phyloP scores from a whole-genome alignment of 2,888 invertebrate species.

The Scaptomyza tumidula region DNA sequence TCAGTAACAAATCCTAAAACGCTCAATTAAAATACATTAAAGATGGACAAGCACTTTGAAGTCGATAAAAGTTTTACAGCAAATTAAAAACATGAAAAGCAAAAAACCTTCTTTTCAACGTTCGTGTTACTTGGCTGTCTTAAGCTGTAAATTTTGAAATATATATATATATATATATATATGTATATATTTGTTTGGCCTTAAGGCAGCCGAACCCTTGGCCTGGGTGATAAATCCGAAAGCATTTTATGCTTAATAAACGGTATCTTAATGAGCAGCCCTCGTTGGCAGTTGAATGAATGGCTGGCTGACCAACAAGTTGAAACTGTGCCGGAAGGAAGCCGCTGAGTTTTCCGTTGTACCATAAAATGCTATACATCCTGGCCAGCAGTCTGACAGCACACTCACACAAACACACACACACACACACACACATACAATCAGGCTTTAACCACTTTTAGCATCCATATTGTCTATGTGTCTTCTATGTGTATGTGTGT shows the following conservation, averaged over 20 bases:
- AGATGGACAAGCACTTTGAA: neutral
- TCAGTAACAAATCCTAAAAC: neutral
- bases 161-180: neutral
- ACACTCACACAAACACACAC: neutral
- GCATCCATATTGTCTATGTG: slow-evolving; percentile 41
- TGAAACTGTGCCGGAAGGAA: slow-evolving; percentile 74
- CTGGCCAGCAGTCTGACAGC: slow-evolving; percentile 42
- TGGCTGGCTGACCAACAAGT: slow-evolving; percentile 38
- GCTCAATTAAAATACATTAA: neutral
- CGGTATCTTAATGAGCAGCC: slow-evolving; percentile 38
- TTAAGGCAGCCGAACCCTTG: neutral
- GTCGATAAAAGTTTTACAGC: neutral
- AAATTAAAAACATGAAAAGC: neutral
- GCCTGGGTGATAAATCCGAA: neutral
- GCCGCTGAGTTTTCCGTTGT: slow-evolving; percentile 71
- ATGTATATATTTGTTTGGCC: neutral
- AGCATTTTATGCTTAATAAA: slow-evolving; percentile 4
- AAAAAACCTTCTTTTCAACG: neutral
- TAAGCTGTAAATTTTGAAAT: neutral
- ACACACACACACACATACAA: neutral
- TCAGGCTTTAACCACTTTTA: slow-evolving; percentile 20
- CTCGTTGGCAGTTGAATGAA: slow-evolving; percentile 30
- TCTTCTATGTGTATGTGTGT: too few relatives aligned
- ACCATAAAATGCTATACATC: slow-evolving; percentile 75
- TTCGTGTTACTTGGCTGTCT: neutral